Evolutionary conservation across 2,888 invertebrate genomes (phyloP).

Genomic region (Vannuccia rotundouncinata): DNA sequence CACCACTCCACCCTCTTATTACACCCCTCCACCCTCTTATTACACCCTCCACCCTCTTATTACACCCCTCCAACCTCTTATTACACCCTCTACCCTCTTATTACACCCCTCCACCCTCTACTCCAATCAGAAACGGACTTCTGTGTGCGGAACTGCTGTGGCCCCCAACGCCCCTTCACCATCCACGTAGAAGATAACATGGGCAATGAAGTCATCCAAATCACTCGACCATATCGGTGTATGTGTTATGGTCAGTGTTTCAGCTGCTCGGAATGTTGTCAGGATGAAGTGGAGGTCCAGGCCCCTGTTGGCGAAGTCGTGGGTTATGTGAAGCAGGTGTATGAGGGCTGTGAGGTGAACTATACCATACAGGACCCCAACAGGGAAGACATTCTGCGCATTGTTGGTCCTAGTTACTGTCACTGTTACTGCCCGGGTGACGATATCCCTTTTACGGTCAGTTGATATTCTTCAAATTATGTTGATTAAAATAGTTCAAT

Average conservation of each 20-base stretch:
- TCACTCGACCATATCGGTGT: slow-evolving; percentile 74
- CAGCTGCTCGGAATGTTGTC: slow-evolving; percentile 40
- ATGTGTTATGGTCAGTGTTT: slow-evolving; percentile 78
- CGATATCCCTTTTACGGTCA: slow-evolving; percentile 35
- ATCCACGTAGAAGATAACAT: slow-evolving; percentile 77
- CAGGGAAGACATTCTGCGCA: slow-evolving; percentile 69
- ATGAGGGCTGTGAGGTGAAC: slow-evolving; percentile 58
- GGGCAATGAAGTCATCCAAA: slow-evolving; percentile 75
- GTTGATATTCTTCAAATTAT: too few relatives aligned
- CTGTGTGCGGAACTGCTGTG: slow-evolving; percentile 75
- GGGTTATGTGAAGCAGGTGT: slow-evolving; percentile 41
- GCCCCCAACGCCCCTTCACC: slow-evolving; percentile 73
- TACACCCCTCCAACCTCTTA: too few relatives aligned
- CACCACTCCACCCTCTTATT: too few relatives aligned
- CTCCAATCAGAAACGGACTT: slow-evolving; percentile 64
- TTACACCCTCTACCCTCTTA: too few relatives aligned
- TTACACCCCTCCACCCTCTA: too few relatives aligned
- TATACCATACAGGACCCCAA: slow-evolving; percentile 69
- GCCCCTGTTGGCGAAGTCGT: slow-evolving; percentile 41
- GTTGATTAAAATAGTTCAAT: too few relatives aligned
- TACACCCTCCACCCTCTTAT: too few relatives aligned
- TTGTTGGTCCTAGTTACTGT: slow-evolving; percentile 66
- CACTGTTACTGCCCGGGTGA: slow-evolving; percentile 40
- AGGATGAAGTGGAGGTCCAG: slow-evolving; percentile 40
- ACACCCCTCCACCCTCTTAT: too few relatives aligned